phyloP scores from a whole-genome alignment of 2,888 invertebrate genomes.

The Ormyrus nitidulus region DNA sequence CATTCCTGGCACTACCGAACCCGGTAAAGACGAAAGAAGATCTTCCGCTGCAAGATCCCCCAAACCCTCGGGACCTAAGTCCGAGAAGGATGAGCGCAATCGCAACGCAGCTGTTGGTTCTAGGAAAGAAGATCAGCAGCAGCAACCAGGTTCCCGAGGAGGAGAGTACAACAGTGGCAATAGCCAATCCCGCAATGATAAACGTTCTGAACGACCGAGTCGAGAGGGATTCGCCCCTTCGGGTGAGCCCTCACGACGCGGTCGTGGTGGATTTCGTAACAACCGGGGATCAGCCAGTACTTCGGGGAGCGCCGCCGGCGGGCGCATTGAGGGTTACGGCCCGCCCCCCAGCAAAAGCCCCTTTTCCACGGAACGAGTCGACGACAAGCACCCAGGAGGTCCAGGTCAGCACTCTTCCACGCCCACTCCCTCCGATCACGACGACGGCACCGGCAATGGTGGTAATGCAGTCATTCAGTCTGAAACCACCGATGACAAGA shows the following conservation, averaged over 20 bases:
- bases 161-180: slow-evolving; percentile 55
- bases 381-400: slow-evolving; percentile 72
- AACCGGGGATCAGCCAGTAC: slow-evolving; percentile 45
- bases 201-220: slow-evolving; percentile 68
- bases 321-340: slow-evolving; percentile 85
- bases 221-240: slow-evolving; percentile 89
- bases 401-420: slow-evolving; percentile 57
- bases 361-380: slow-evolving; percentile 77
- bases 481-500: slow-evolving; percentile 79
- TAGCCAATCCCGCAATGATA: slow-evolving; percentile 64
- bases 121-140: slow-evolving; percentile 68
- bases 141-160: slow-evolving; percentile 58
- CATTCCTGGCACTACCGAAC: slow-evolving; percentile 76
- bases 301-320: slow-evolving; percentile 77
- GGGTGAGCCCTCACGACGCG: slow-evolving; percentile 92
- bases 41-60: slow-evolving; percentile 77
- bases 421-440: slow-evolving; percentile 60
- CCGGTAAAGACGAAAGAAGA: slow-evolving; percentile 78
- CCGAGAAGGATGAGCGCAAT: slow-evolving; percentile 80
- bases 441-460: slow-evolving; percentile 65
- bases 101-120: slow-evolving; percentile 73
- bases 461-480: slow-evolving; percentile 66
- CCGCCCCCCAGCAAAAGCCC: slow-evolving; percentile 89
- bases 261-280: slow-evolving; percentile 80
- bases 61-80: slow-evolving; percentile 74